Evolutionary conservation across 2,888 invertebrate species (phyloP), one percentile per base, ranked within the genome.

Genomic region (Hyppa rectilinea): DNA sequence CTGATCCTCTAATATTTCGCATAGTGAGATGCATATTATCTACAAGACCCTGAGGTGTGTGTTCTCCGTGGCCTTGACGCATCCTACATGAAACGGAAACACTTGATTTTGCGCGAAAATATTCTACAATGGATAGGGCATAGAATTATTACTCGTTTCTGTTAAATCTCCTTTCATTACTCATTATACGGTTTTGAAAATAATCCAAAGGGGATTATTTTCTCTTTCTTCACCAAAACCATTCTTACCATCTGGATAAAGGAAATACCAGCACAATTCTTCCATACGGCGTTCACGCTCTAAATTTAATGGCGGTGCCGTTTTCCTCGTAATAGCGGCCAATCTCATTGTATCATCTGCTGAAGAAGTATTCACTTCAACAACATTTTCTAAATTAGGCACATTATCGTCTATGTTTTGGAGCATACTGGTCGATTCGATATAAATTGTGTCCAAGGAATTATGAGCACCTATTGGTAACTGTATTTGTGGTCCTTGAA

Each of bases 1-100:
- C 82, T 0, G 86, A 87, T 26, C 87, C 88, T 84, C 90, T 66
- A 12, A 90, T 75, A 66, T 89, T 89, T 72, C 84, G 76, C 84
- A 89, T 84, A 40, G 84, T 87, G 0, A 90, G 82, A 64, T 90
- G 89, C 66, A 88, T 85, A 23, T 88, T 84, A 60, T 64, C 71
- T 9, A 58, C 31, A 50, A 66, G 65, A n/a, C n/a, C n/a, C 26
- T 80, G 79, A n/a, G 84, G 81, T 38, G 73, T 80, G 12, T 77
- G 71, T 26, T 81, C 70, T n/a, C 81, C 82, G 2, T 71, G 66
- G 17, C 50, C 59, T 60, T 85, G 84, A 0, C 75, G 70, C 80
- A 85, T 86, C n/a, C 84, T 67, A 60, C 83, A 56, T 20, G 64
- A 65, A 5, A 65, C 56, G 3, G 64, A 65, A 9, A 65, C 56